Evolutionary conservation across 2,113 vertebrate genomes (phyloP).

Genomic region (Chaetodon trifascialis): DNA sequence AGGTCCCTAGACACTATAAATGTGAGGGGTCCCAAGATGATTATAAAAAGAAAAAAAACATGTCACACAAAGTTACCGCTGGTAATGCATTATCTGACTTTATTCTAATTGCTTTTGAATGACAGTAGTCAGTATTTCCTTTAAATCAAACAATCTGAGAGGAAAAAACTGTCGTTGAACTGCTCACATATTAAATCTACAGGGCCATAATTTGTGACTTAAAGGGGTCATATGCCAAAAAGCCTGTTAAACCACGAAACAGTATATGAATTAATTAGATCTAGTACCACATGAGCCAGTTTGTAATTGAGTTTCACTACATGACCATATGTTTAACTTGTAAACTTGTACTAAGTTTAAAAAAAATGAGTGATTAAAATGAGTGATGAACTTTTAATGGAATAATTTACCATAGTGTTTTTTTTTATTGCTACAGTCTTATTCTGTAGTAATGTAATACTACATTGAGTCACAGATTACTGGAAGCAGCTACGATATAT

Average conservation of each 20-base stretch:
- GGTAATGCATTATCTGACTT: neutral
- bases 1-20: neutral
- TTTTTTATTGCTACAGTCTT: neutral
- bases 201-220: neutral
- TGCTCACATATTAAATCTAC: neutral
- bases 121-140: neutral
- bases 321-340: neutral
- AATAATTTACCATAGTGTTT: neutral
- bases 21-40: neutral
- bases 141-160: neutral
- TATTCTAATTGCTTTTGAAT: neutral
- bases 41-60: too few species aligned
- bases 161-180: neutral
- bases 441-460: neutral
- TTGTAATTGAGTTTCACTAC: neutral
- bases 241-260: neutral
- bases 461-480: neutral
- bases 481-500: neutral
- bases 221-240: neutral
- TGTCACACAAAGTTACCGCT: neutral
- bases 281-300: neutral
- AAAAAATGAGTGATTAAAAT: neutral
- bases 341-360: neutral
- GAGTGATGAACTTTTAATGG: neutral
- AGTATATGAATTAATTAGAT: neutral